Evolutionary conservation across 2,888 invertebrate genomes (phyloP).

Genomic region (Dasysyrphus albostriatus): DNA sequence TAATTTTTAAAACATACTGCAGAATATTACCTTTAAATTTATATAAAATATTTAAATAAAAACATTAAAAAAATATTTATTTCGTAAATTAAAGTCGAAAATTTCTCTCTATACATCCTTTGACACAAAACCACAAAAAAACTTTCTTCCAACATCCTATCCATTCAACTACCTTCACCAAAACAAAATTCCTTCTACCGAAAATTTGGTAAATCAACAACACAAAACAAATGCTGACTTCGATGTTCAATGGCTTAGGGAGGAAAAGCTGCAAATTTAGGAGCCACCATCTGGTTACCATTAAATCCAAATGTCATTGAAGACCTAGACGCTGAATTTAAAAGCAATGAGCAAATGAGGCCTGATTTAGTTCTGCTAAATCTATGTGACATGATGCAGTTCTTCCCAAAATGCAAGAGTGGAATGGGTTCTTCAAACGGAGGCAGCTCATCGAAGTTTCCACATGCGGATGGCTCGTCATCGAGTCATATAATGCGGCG

Average conservation of each 20-base stretch:
- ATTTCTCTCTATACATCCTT: slow-evolving; percentile 73
- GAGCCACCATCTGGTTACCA: slow-evolving; percentile 93
- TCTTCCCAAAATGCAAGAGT: slow-evolving; percentile 78
- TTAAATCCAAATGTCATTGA: slow-evolving; percentile 80
- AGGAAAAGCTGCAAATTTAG: slow-evolving; percentile 90
- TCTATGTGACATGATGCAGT: slow-evolving; percentile 81
- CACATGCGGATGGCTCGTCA: slow-evolving; percentile 37
- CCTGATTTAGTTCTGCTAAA: slow-evolving; percentile 81
- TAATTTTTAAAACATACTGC: not conserved
- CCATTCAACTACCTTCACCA: slow-evolving; percentile 55
- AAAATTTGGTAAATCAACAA: slow-evolving; percentile 50
- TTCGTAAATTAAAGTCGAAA: slow-evolving; percentile 70
- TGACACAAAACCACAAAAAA: slow-evolving; percentile 61
- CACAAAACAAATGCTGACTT: slow-evolving; percentile 64
- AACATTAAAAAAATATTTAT: slow-evolving; percentile 36
- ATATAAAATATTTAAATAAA: not conserved
- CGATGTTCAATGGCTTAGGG: slow-evolving; percentile 84
- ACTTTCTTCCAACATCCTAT: slow-evolving; percentile 63
- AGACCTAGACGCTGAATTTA: slow-evolving; percentile 79
- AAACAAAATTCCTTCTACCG: slow-evolving; percentile 56
- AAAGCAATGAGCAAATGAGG: slow-evolving; percentile 74
- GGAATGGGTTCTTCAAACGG: slow-evolving; percentile 35
- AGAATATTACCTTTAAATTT: not conserved
- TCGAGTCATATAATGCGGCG: slow-evolving; percentile 51
- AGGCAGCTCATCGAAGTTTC: slow-evolving; percentile 50